Conservation (phyloP, 2,113 vertebrate species). For the Bolborhynchus lineola region DNA sequence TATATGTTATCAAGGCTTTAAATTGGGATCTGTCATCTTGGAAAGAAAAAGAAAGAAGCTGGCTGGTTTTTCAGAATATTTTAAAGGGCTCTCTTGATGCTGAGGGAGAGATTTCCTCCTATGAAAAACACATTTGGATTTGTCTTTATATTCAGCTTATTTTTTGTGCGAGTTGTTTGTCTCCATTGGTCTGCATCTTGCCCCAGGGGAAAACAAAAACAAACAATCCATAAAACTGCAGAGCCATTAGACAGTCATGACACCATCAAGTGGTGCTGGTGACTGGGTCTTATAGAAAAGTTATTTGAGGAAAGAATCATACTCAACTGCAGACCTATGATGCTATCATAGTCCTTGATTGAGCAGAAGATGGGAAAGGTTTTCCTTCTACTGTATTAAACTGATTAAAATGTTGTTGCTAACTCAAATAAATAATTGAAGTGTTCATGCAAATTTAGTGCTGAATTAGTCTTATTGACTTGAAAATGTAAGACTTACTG, state of each 20-base stretch:
- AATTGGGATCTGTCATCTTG: neutral
- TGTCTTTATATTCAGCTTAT: neutral
- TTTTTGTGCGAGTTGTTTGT: neutral
- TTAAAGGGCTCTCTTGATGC: neutral
- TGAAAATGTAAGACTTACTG: neutral
- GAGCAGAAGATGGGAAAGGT: neutral
- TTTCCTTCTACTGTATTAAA: neutral
- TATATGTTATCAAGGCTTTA: neutral
- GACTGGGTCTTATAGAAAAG: neutral
- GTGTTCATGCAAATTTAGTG: neutral
- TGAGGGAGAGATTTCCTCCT: neutral
- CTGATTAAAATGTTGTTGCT: neutral
- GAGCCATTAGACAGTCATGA: neutral
- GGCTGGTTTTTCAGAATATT: neutral
- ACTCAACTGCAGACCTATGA: neutral
- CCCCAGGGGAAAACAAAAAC: neutral
- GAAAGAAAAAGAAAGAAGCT: neutral
- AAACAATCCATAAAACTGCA: neutral
- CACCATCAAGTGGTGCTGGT: neutral
- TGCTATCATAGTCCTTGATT: neutral
- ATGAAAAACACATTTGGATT: neutral
- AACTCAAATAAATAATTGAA: rapidly evolving
- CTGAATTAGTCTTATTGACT: neutral
- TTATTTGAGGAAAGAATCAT: neutral
- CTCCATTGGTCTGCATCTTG: neutral